phyloP scores from a whole-genome alignment of 2,888 invertebrate genomes.

The Herminia tarsipennalis region DNA sequence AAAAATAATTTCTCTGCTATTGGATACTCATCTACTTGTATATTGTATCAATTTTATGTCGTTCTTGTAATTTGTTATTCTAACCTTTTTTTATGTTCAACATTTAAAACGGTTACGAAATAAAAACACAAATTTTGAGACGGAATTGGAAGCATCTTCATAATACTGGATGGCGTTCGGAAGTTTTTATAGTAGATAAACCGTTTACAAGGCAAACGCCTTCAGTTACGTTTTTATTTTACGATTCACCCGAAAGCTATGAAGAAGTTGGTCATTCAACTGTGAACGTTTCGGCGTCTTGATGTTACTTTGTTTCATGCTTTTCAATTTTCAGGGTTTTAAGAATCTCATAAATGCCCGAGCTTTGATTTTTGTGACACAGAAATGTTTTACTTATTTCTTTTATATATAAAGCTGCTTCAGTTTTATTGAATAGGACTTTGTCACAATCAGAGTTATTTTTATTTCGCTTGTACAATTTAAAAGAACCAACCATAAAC shows the following conservation, averaged over 20 bases:
- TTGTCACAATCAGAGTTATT: too few relatives aligned
- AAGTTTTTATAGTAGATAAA: conserved; percentile 44
- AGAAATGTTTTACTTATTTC: too few relatives aligned
- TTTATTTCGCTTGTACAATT: too few relatives aligned
- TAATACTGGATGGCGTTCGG: conserved; percentile 23
- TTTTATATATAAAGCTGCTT: too few relatives aligned
- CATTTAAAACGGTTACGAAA: background rate
- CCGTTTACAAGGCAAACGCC: conserved; percentile 30
- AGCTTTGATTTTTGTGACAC: background rate
- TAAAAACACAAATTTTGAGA: background rate
- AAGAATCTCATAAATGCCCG: background rate
- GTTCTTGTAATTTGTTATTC: too few relatives aligned
- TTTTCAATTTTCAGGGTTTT: conserved; percentile 7
- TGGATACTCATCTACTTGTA: too few relatives aligned
- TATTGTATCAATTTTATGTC: too few relatives aligned
- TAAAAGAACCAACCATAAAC: too few relatives aligned
- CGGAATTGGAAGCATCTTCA: conserved; percentile 10
- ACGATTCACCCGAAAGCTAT: conserved; percentile 19
- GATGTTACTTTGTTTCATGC: conserved; percentile 8
- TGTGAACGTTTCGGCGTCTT: conserved; percentile 17
- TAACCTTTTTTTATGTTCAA: too few relatives aligned
- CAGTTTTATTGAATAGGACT: too few relatives aligned
- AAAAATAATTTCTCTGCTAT: too few relatives aligned
- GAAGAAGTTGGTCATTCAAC: conserved; percentile 19
- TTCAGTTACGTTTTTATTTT: conserved; percentile 37